phyloP scores from a whole-genome alignment of 2,888 invertebrate genomes.

The Diarsia mendica region DNA sequence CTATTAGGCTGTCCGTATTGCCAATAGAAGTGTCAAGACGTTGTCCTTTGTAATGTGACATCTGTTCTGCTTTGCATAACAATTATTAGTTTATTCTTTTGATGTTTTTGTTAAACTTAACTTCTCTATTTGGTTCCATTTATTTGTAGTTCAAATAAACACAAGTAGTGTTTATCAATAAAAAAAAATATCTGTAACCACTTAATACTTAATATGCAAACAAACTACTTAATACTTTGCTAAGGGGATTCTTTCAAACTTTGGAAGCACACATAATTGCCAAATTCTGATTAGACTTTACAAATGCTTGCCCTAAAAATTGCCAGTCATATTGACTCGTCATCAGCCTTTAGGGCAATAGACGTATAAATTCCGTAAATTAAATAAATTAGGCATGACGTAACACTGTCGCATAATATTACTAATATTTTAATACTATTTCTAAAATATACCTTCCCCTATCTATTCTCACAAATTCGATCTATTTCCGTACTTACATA shows the following conservation, averaged over 20 bases:
- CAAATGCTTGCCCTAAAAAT: no score
- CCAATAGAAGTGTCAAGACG: constrained; percentile 25
- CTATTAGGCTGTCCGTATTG: constrained; percentile 19
- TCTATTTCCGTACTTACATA: constrained; percentile 58
- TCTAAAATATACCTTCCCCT: constrained; percentile 4
- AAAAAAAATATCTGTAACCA: neutral
- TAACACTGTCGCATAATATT: neutral
- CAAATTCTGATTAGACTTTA: no score
- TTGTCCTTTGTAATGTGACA: constrained; percentile 24
- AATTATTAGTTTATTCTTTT: constrained; percentile 29
- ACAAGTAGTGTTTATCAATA: neutral
- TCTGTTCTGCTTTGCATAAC: constrained; percentile 44
- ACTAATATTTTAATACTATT: constrained; percentile 11
- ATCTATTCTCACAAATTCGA: constrained; percentile 5
- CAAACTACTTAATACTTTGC: neutral
- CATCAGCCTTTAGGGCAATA: constrained; percentile 4
- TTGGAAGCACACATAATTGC: neutral
- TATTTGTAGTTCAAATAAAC: constrained; percentile 1
- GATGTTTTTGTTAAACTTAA: constrained; percentile 9
- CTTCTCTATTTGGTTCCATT: constrained; percentile 2
- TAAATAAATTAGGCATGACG: no score
- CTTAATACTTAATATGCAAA: neutral
- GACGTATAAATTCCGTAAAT: no score
- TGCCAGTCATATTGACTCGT: neutral
- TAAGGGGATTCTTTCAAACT: neutral